Evolutionary conservation across 2,797 vertebrate species (phyloP).

Genomic region (Microctenopoma steveboyesi): DNA sequence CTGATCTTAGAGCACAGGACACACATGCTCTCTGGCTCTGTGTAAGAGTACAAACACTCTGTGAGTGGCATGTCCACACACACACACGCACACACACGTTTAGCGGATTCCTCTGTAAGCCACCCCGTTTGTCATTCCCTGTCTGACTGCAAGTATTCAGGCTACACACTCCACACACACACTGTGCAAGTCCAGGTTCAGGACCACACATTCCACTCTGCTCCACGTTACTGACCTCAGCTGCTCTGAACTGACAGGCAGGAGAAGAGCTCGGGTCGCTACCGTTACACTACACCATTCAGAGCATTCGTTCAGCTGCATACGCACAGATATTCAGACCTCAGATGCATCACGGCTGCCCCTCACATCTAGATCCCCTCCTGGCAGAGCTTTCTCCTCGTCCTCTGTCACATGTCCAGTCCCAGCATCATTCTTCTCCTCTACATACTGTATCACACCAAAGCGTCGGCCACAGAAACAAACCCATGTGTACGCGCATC

Average conservation of each 20-base stretch:
- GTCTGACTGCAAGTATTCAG: slow-evolving; percentile 45
- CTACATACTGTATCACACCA: neutral
- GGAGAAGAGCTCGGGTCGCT: slow-evolving; percentile 28
- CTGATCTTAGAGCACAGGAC: neutral
- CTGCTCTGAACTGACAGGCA: slow-evolving; percentile 38
- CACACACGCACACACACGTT: neutral
- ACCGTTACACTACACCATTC: slow-evolving; percentile 14
- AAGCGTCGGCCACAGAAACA: neutral
- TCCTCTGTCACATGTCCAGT: neutral
- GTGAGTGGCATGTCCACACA: neutral
- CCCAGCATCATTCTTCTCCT: neutral
- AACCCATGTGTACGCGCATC: neutral
- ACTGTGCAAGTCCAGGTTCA: slow-evolving; percentile 4
- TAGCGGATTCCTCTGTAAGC: slow-evolving; percentile 23
- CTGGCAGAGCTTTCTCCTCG: neutral
- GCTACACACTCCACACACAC: slow-evolving; percentile 16
- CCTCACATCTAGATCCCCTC: neutral
- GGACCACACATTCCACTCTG: slow-evolving; percentile 51
- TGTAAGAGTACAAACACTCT: neutral
- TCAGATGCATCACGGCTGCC: slow-evolving; percentile 6
- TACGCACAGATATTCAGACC: neutral
- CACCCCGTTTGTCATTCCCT: slow-evolving; percentile 26
- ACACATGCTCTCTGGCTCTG: neutral
- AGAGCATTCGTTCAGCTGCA: slow-evolving; percentile 20
- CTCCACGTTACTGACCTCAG: slow-evolving; percentile 54